These are phyloP conservation scores for Neomicropteryx cornuta DNA, from an alignment of 1,140 invertebrate species.

Conservation along the genomic window DNA sequence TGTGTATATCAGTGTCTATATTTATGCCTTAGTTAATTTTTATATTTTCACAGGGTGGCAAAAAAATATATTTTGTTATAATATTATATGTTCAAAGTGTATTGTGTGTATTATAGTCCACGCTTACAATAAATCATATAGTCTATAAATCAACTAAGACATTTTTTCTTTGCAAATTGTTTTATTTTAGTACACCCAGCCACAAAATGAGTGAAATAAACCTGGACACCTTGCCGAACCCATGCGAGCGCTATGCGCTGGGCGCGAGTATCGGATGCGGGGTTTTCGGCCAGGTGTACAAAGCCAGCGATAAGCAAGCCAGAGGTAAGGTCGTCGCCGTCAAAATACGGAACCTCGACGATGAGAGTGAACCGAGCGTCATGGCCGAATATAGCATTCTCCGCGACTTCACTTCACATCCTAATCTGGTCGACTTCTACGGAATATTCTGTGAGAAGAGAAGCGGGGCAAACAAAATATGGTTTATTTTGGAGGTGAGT, in stretches of 20 bases:
- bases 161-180: too few relatives aligned
- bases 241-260: slow-evolving; percentile 53
- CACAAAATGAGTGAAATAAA: too few relatives aligned
- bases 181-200: too few relatives aligned
- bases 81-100: too few relatives aligned
- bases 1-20: too few relatives aligned
- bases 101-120: too few relatives aligned
- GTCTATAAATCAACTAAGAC: too few relatives aligned
- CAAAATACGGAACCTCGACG: slow-evolving; percentile 65
- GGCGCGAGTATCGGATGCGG: slow-evolving; percentile 58
- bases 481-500: slow-evolving; percentile 83
- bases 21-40: too few relatives aligned
- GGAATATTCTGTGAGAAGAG: slow-evolving; percentile 65
- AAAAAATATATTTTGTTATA: too few relatives aligned
- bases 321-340: slow-evolving; percentile 63
- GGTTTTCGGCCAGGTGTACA: slow-evolving; percentile 64
- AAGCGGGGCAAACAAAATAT: slow-evolving; percentile 61
- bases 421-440: slow-evolving; percentile 76
- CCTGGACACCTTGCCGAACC: slow-evolving; percentile 49
- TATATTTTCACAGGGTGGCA: too few relatives aligned
- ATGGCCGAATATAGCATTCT: slow-evolving; percentile 80
- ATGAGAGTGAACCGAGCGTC: slow-evolving; percentile 57
- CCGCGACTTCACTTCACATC: slow-evolving; percentile 61
- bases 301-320: slow-evolving; percentile 60
- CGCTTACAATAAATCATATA: too few relatives aligned